Percentiles rank a stretch among this genome's conserved stretches.
Evolutionary conservation across 2,113 vertebrate genomes (phyloP).

Genomic region (Rhea americana): DNA sequence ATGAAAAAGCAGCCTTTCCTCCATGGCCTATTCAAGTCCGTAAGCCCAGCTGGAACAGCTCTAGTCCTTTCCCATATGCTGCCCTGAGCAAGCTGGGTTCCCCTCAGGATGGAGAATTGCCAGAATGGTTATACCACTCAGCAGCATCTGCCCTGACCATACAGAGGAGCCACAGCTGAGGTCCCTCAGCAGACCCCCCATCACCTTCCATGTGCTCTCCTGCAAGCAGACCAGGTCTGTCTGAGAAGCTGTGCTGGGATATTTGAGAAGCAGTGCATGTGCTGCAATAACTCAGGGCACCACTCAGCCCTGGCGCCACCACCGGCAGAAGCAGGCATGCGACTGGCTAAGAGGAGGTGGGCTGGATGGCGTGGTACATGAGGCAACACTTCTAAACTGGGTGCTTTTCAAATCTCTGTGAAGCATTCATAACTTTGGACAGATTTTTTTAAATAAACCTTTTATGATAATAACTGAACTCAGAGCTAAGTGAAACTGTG

Average conservation of each 20-base stretch:
- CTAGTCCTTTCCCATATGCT: accelerated
- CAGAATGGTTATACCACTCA: neutral
- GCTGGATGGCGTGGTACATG: neutral
- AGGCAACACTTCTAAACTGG: neutral
- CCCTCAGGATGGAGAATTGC: neutral
- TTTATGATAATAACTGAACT: neutral
- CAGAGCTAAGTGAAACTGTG: neutral
- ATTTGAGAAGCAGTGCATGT: neutral
- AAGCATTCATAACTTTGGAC: neutral
- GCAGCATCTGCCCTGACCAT: neutral
- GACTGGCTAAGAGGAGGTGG: neutral
- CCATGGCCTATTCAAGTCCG: neutral
- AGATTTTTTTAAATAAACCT: neutral
- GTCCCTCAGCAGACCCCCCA: neutral
- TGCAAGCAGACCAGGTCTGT: neutral
- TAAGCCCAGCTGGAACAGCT: neutral
- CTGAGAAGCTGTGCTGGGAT: neutral
- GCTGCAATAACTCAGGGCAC: neutral
- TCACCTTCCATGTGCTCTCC: neutral
- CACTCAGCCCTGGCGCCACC: neutral
- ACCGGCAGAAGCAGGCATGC: neutral
- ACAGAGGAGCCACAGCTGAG: neutral
- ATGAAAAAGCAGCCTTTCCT: neutral
- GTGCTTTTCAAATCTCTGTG: neutral
- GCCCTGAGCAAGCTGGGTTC: neutral